A percentile compares a stretch with the other conserved stretches of the same genome.
Evolutionary conservation across 2,888 invertebrate genomes (phyloP).

Genomic region (Phyllotreta striolata): DNA sequence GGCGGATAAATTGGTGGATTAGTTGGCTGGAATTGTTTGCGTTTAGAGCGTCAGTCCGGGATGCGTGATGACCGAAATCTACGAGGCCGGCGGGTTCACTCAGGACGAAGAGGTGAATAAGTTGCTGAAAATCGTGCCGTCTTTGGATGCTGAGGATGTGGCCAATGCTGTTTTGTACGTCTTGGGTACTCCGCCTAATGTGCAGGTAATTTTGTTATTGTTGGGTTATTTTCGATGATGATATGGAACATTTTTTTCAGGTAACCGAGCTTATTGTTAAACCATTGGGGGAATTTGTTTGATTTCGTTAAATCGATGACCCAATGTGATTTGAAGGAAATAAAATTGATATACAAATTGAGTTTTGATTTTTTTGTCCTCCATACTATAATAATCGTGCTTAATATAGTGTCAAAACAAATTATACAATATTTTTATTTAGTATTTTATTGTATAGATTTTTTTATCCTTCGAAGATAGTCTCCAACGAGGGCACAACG

Average conservation of each 20-base stretch:
- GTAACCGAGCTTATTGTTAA: slow-evolving; percentile 40
- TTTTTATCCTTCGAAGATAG: too few species aligned
- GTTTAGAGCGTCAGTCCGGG: slow-evolving; percentile 50
- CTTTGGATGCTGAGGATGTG: slow-evolving; percentile 44
- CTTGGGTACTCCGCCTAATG: slow-evolving; percentile 44
- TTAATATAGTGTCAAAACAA: too few species aligned
- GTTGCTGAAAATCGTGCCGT: slow-evolving; percentile 35
- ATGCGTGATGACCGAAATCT: slow-evolving; percentile 45
- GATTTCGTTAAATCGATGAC: neutral
- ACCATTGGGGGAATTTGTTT: slow-evolving; percentile 39
- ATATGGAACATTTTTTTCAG: slow-evolving; percentile 29
- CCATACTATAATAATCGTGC: too few species aligned
- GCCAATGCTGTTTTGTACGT: slow-evolving; percentile 47
- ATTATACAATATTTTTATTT: too few species aligned
- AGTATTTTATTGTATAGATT: too few species aligned
- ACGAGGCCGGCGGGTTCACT: slow-evolving; percentile 36
- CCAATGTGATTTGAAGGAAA: too few species aligned
- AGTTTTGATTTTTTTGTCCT: too few species aligned
- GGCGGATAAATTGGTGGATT: neutral
- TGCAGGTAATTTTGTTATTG: slow-evolving; percentile 38
- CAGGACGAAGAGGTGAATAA: slow-evolving; percentile 34
- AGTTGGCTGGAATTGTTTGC: slow-evolving; percentile 9
- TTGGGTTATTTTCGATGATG: neutral
- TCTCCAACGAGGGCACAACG: too few species aligned
- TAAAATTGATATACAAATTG: too few species aligned